Evolutionary conservation across 2,113 vertebrate genomes (phyloP).

Genomic region (Raja brachyura): DNA sequence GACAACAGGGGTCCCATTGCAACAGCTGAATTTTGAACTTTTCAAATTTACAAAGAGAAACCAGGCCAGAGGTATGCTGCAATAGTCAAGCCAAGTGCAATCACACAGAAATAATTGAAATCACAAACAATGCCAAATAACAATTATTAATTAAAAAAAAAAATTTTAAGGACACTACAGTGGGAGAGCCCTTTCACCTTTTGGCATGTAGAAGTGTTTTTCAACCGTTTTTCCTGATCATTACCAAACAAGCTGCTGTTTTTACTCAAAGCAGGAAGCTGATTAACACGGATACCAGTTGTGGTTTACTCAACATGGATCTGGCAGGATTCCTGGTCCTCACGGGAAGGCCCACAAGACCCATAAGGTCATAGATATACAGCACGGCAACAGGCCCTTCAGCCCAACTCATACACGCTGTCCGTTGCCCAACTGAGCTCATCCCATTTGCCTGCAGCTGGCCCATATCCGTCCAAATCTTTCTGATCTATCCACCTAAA

Average conservation of each 20-base stretch:
- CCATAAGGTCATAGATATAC: too few species aligned
- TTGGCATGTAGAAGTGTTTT: background rate
- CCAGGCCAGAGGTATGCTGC: too few species aligned
- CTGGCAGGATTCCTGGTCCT: background rate
- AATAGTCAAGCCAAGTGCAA: background rate
- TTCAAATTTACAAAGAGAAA: too few species aligned
- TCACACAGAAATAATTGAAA: background rate
- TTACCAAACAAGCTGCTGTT: background rate
- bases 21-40: too few species aligned
- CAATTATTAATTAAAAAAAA: background rate
- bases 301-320: background rate
- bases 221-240: background rate
- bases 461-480: background rate
- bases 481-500: too few species aligned
- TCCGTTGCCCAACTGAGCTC: too few species aligned
- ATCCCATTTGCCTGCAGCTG: background rate
- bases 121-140: background rate
- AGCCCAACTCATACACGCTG: too few species aligned
- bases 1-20: too few species aligned
- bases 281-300: background rate
- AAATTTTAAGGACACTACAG: background rate
- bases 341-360: background rate
- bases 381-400: too few species aligned
- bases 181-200: background rate
- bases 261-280: slow-evolving; percentile 26